Evolutionary conservation across 1,140 invertebrate species (phyloP), one percentile per base, ranked within the genome.

Genomic region (Megathymus violae): DNA sequence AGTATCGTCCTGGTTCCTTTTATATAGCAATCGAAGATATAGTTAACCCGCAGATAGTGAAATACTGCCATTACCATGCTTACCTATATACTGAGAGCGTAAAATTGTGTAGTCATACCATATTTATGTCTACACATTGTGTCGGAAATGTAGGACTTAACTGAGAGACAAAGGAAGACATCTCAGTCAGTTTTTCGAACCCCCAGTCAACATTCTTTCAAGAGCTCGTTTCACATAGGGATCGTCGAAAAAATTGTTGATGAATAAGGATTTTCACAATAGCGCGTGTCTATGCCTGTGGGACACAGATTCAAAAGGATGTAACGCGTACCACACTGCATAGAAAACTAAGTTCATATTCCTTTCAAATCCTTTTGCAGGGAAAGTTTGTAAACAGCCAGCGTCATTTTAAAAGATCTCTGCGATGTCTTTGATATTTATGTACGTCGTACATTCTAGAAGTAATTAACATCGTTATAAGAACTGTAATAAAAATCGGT

Each of bases 221-320:
- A 59, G 54, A 59, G 54, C 54, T 59, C 54, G 54, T 59, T 46
- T 46, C 54, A 58, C 52, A 58, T 58, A 58, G 54, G 54, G 54
- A 46, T 36, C 54, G 41, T 59, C 54, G 54, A 43, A 38, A 27
- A 59, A 59, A 59, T 59, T 58, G 54, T 58, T 58, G 54, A 58
- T 58, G 46, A 34, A 50, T 50, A 50, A 50, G 54, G 36, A 46
- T 34, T 41, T 22, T 44, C 52, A 58, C 52, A 58, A 58, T 44
- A 15, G 52, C 40, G 52, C 44, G 22, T 58, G 54, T 58, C 54
- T 58, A 46, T 58, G 54, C 41, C 54, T 58, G 54, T 46, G 44
- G 27, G 54, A 41, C 54, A 58, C 22, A 36, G 54, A 59, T 47
- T 47, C 56, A 59, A 59, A 54, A 59, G 56, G 44, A 59, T 31